Conservation (phyloP, 2,113 vertebrate genomes). For the Lathamus discolor region DNA sequence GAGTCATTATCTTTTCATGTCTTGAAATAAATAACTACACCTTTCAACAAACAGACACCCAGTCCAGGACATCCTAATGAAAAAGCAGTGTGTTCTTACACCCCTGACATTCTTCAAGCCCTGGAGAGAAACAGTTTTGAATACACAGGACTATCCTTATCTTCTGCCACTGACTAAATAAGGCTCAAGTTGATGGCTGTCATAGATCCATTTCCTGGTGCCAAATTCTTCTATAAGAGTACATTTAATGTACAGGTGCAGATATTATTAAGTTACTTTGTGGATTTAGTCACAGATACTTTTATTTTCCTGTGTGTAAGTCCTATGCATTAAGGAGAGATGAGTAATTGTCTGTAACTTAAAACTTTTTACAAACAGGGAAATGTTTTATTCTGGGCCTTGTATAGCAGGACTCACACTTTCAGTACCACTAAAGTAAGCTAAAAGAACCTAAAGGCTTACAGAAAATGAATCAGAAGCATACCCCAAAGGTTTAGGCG, state of each 20-base stretch:
- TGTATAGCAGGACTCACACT: background rate
- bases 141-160: background rate
- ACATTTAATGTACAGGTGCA: background rate
- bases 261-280: background rate
- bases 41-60: background rate
- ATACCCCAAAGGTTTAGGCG: conserved; percentile 93
- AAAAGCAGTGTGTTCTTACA: background rate
- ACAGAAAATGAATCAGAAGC: conserved; percentile 38
- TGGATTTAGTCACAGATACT: background rate
- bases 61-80: background rate
- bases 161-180: background rate
- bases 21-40: background rate
- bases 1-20: background rate
- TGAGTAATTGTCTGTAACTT: background rate
- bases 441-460: background rate
- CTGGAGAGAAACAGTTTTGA: background rate
- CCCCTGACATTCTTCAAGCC: background rate
- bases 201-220: background rate
- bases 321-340: background rate
- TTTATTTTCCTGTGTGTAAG: background rate
- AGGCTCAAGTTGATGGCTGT: background rate
- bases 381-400: background rate
- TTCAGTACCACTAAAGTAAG: background rate
- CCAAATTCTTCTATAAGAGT: background rate
- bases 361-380: background rate